These are phyloP conservation scores for Pristiophorus japonicus DNA, from an alignment of 2,113 vertebrate genomes.

Conservation along the genomic window DNA sequence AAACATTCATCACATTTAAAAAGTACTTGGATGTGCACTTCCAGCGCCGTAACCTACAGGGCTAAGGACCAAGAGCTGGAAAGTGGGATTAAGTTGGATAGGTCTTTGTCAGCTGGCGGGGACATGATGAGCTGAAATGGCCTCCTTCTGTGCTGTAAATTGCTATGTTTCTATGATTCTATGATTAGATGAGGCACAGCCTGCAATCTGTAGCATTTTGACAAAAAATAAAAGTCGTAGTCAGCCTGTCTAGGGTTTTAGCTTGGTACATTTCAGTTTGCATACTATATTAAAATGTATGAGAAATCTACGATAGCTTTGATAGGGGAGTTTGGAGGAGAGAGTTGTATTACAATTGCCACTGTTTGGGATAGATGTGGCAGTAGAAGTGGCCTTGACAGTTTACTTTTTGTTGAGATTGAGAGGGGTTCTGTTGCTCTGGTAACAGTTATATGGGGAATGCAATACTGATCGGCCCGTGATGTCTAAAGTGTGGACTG, in stretches of 20 bases:
- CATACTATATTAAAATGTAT: background rate
- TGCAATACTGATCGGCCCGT: background rate
- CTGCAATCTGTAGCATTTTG: background rate
- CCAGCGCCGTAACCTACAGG: no score
- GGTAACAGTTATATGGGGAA: background rate
- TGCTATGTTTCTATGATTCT: no score
- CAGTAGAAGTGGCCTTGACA: background rate
- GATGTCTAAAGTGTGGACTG: background rate
- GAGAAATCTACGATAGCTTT: background rate
- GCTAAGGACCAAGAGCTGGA: no score
- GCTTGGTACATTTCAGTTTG: background rate
- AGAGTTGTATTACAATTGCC: constrained; percentile 3
- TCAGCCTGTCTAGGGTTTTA: constrained; percentile 46
- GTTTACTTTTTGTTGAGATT: constrained; percentile 29
- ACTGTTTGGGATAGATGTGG: background rate
- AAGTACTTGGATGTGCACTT: no score
- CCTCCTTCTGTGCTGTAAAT: no score
- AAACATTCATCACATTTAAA: no score
- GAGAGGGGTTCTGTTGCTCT: constrained; percentile 18
- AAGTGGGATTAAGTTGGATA: no score
- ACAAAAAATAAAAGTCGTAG: constrained; percentile 16
- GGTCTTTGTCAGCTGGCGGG: no score
- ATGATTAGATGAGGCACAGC: background rate
- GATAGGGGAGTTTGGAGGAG: background rate
- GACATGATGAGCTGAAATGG: no score